Conservation (phyloP, 2,888 invertebrate species). For the Hydriomena furcata region DNA sequence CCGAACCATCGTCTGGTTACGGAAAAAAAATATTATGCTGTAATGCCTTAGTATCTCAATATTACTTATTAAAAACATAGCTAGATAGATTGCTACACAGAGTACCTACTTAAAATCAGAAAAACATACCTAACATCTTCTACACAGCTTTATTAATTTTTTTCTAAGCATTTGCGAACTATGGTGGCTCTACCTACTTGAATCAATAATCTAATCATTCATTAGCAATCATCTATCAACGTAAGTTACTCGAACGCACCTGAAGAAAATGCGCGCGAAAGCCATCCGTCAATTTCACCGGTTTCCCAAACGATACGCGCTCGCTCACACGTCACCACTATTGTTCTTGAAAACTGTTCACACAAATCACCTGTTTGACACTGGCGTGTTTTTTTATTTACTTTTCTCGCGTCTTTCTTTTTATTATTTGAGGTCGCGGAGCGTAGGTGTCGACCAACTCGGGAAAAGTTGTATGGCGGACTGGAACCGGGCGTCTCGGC, state of each 20-base stretch:
- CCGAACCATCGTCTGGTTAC: conserved; percentile 31
- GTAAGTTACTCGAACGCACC: conserved; percentile 73
- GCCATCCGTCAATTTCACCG: conserved; percentile 70
- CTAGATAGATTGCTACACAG: too few relatives aligned
- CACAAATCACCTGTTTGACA: conserved; percentile 24
- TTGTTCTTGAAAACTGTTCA: conserved; percentile 37
- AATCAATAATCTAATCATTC: conserved; percentile 42
- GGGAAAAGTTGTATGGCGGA: conserved; percentile 72
- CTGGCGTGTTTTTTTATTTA: conserved; percentile 11
- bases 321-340: conserved; percentile 66
- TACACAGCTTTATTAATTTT: too few relatives aligned
- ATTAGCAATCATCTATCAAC: conserved; percentile 56
- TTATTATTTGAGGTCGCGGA: conserved; percentile 42
- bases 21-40: conserved; percentile 39
- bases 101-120: too few relatives aligned
- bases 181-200: too few relatives aligned
- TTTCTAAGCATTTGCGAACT: background rate
- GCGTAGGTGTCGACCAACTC: conserved; percentile 71
- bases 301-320: conserved; percentile 64
- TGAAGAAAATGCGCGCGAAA: conserved; percentile 72
- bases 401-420: conserved; percentile 28
- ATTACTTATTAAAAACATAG: background rate
- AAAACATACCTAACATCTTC: too few relatives aligned
- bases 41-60: conserved; percentile 9
- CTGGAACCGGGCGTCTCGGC: conserved; percentile 58